Base-by-base conservation (phyloP, 2,888 invertebrate species). In the Ceramica pisi region DNA sequence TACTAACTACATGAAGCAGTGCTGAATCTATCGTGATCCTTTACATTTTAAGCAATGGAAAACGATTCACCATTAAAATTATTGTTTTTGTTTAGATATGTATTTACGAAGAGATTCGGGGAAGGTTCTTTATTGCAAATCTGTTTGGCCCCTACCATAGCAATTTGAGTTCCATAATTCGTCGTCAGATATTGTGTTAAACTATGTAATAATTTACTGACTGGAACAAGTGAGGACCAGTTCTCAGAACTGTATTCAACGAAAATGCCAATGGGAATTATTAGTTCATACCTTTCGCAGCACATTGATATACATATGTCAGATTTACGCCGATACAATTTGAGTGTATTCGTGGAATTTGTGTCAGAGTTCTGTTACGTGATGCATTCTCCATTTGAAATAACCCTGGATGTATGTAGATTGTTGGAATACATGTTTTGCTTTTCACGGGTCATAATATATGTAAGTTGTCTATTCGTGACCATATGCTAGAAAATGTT, bases 401-500 rank as follows among this genome's bases (percentile, higher is more conserved):
- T 71, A 75, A 55, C 56, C 1, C 7, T 9, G 19, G n/a, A 2
- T 41, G 8, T 38, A 56, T 38, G n/a, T 12, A 38, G 16, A 46
- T 55, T 46, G 19, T 46, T 44, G 44, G 10, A 35, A 23, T 59
- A 26, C 14, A 26, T 19, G 26, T 53, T 51, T 56, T 41, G 44
- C 48, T 59, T 59, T 65, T 61, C 77, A 41, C 31, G 10, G 31
- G 38, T 16, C 53, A 44, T 81, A 70, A 44, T 81, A 70, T 62
- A 31, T 31, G 31, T 6, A 81, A 81, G 50, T 70, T 46, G 57
- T 41, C 57, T 51, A 1, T 59, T 38, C 78, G 77, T 76, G 81
- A 70, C 57, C 41, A 14, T 46, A 21, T 19, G 44, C 50, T 59
- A 38, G 44, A 50, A 70, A 76, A 78, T 81, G 59, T 70, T 26